Base-by-base conservation (phyloP, 2,797 vertebrate species). In the Premnoplex brunnescens region DNA sequence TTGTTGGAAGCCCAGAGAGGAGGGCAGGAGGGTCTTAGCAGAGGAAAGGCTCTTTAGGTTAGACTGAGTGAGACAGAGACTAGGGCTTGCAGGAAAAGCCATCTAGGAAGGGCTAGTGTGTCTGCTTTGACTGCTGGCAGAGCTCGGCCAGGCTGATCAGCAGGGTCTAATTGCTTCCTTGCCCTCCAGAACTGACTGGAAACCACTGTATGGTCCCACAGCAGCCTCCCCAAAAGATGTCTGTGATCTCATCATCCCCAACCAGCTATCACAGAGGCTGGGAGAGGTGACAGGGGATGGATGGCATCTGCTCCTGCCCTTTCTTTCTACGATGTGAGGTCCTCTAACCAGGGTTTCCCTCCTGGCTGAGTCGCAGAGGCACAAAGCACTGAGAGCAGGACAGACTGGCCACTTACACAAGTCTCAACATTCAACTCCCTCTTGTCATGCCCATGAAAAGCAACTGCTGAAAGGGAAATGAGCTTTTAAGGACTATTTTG, bases 201-300 rank as follows among this genome's bases (percentile, higher is more conserved):
- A 79, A 9, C 30, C 3, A 0, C 49, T 52, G 41, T 20, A 41
- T 0, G 0, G 9, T 74, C n/a, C 76, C 54, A 14, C 0, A 1
- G 26, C 41, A 88, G 32, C 10, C 14, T 68, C 24, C 7, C 0
- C 5, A 2, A 54, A 71, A 64, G 9, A 7, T 22, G 5, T 6
- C 44, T 14, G 37, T 6, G 54, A 68, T 19, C n/a, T 18, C 77
- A 75, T 8, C 37, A 49, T 37, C 49, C 22, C 32, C 0, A 0
- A 9, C 4, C 0, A 0, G 4, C 51, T 55, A 32, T 27, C 60
- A 39, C 36, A 59, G 34, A 9, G 37, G 2, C 12, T 82, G 46
- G 37, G 39, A 69, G 30, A 43, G 7, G 30, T 36, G 41, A 16
- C 59, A 56, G 11, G 2, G 3, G 19, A 6, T 13, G 46, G 21